Evolutionary conservation across 2,888 invertebrate genomes (phyloP).

Genomic region (Conchocele bisecta): DNA sequence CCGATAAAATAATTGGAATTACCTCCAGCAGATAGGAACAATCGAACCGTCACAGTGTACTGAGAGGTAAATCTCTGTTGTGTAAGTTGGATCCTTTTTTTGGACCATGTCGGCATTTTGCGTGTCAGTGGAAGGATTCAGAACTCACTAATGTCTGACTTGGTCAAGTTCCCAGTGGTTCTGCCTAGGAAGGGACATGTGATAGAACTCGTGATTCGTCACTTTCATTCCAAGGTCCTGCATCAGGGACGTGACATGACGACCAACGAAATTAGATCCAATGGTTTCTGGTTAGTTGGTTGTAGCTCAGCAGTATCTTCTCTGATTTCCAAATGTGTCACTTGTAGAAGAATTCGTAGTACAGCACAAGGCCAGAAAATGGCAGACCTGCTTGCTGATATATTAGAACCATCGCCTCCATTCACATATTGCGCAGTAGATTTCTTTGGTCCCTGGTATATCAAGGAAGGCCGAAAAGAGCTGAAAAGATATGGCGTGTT

Average conservation of each 20-base stretch:
- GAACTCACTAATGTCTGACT: no score
- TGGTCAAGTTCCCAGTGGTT: no score
- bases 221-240: slow-evolving; percentile 49
- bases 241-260: slow-evolving; percentile 62
- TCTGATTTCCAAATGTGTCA: slow-evolving; percentile 66
- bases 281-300: slow-evolving; percentile 74
- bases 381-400: slow-evolving; percentile 74
- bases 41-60: no score
- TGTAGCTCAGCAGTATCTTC: slow-evolving; percentile 60
- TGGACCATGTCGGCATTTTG: no score
- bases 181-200: slow-evolving; percentile 51
- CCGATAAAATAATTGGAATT: no score
- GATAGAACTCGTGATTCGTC: slow-evolving; percentile 38
- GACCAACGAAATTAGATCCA: slow-evolving; percentile 46
- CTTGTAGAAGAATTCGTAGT: slow-evolving; percentile 67
- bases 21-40: no score
- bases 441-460: slow-evolving; percentile 14
- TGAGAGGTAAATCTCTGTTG: no score
- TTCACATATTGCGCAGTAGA: slow-evolving; percentile 23
- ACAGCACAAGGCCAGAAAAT: slow-evolving; percentile 67
- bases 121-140: no score
- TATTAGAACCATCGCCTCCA: slow-evolving; percentile 49
- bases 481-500: slow-evolving; percentile 34
- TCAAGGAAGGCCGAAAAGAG: slow-evolving; percentile 21
- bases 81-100: no score